Base-by-base conservation (phyloP, 2,797 vertebrate species). In the Selene dorsalis region DNA sequence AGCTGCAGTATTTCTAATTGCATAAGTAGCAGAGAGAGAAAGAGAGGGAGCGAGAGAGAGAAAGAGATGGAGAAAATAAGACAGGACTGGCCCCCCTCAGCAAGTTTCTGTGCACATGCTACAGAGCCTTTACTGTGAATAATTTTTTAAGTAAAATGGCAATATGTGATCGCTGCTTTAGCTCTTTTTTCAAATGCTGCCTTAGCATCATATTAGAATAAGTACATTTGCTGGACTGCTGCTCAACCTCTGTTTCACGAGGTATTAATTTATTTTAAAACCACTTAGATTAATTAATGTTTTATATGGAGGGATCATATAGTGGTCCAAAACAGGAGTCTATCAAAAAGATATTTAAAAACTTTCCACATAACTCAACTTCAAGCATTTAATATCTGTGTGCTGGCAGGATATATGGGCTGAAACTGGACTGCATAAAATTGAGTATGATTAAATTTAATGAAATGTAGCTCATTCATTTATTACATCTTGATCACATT, bases 361-460 rank as follows among this genome's bases (percentile, higher is more conserved):
- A 86, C 80, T 87, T 91, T 82, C 57, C 73, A 74, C 73, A 84
- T 88, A 60, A 70, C 75, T 91, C 75, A 79, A 69, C 75, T 74
- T 76, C 60, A 52, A 56, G 79, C 61, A 74, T 88, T 87, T 83
- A 69, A 57, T 92, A 62, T 76, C 60, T 75, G 52, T 28, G 63
- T 32, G 58, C 59, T 69, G 60, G 43, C 58, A 69, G 71, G 77
- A 87, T 82, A 85, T 86, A 88, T 84, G 84, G 68, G 73, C 79
- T 73, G 76, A 86, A 91, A 85, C 80, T 78, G 83, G 90, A 90
- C 91, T 86, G 84, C 86, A 85, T 92, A 93, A 91, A 92, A 91
- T 87, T 86, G 75, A 80, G 81, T 92, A 89, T 94, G 89, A 94
- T 94, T 93, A 93, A 93, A 93, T 93, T 75, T 92, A 93, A 93